Conservation (phyloP, 2,113 vertebrate genomes). For the Trinectes maculatus region DNA sequence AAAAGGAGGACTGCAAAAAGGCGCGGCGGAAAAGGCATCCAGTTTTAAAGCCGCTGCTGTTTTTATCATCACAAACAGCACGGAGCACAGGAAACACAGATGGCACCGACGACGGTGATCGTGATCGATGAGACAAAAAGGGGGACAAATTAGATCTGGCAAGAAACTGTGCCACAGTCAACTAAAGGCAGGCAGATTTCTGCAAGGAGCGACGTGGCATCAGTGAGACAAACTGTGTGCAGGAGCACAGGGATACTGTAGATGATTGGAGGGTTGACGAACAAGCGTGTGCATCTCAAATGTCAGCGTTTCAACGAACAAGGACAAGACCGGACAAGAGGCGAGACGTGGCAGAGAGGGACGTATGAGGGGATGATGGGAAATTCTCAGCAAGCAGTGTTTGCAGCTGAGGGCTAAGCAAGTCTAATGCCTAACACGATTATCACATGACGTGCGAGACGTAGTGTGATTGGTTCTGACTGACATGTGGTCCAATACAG, state of each 20-base stretch:
- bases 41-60: neutral
- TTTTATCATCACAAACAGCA: neutral
- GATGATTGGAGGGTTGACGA: constrained; percentile 11
- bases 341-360: constrained; percentile 17
- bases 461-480: constrained; percentile 11
- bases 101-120: constrained; percentile 10
- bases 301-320: constrained; percentile 36
- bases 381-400: constrained; percentile 25
- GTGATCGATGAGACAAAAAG: constrained; percentile 33
- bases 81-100: constrained; percentile 17
- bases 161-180: constrained; percentile 46
- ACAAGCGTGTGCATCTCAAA: constrained; percentile 39
- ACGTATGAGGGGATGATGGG: constrained; percentile 22
- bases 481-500: constrained; percentile 3
- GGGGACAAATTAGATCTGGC: constrained; percentile 58
- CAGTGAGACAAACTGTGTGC: constrained; percentile 36
- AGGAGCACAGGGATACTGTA: constrained; percentile 22
- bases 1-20: too few relatives aligned
- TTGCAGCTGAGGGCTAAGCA: constrained; percentile 20
- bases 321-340: constrained; percentile 39
- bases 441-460: constrained; percentile 14
- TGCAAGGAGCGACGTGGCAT: constrained; percentile 15
- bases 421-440: constrained; percentile 28
- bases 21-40: too few relatives aligned
- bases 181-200: constrained; percentile 28